Conservation (phyloP, 2,113 vertebrate genomes). For the Callorhinus ursinus region DNA sequence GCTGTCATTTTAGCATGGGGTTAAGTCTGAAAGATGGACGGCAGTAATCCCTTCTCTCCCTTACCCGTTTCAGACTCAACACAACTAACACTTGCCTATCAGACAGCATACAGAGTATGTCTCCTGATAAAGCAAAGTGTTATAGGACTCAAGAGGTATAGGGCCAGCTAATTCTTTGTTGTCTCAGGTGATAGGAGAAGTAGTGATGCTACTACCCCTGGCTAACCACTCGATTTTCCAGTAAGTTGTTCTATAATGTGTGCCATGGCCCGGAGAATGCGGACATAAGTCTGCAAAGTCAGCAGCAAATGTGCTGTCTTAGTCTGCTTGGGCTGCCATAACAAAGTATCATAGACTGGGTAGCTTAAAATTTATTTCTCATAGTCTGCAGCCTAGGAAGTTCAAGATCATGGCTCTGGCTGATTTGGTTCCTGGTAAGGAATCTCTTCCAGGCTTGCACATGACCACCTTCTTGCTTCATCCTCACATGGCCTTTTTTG, state of each 20-base stretch:
- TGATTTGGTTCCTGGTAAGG: not conserved
- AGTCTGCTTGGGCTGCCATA: not conserved
- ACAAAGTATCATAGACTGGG: not conserved
- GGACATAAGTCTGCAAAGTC: not conserved
- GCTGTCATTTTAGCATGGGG: not conserved
- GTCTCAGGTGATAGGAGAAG: not conserved
- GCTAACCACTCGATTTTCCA: not conserved
- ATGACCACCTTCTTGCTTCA: not conserved
- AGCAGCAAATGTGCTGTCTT: not conserved
- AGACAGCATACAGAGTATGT: not conserved
- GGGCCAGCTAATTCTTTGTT: not conserved
- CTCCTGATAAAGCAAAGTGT: not conserved
- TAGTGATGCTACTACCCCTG: not conserved
- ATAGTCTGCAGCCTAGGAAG: not conserved
- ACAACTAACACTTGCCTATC: not conserved
- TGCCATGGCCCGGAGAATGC: too few species aligned
- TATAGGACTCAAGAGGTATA: not conserved
- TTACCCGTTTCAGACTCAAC: not conserved
- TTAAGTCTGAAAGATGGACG: not conserved
- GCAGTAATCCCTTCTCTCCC: not conserved
- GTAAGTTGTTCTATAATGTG: not conserved
- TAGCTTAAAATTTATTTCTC: not conserved
- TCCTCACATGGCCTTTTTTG: not conserved
- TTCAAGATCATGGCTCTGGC: not conserved
- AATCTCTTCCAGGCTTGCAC: not conserved